A percentile compares a stretch with the other conserved stretches of the same genome.
These are phyloP conservation scores for Diarsia mendica DNA, from an alignment of 2,888 invertebrate genomes.

Conservation along the genomic window DNA sequence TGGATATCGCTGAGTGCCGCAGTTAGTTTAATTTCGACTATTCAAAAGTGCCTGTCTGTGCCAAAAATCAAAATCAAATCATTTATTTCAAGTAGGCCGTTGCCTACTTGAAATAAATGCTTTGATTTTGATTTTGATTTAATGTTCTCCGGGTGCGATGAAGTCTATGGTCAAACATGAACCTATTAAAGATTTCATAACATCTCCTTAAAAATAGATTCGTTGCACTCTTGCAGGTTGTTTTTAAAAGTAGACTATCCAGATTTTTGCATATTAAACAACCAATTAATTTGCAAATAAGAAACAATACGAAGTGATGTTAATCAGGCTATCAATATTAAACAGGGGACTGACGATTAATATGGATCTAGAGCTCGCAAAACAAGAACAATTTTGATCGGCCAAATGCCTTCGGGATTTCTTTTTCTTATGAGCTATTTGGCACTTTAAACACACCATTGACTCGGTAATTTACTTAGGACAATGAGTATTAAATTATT, in stretches of 20 bases:
- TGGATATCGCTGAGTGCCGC: too few species aligned
- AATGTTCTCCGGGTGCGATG: too few species aligned
- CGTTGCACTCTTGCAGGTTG: not conserved
- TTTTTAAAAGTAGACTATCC: not conserved
- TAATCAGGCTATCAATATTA: slow-evolving; percentile 46
- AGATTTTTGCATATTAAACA: slow-evolving; percentile 7
- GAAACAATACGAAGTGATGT: slow-evolving; percentile 12
- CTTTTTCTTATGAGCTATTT: not conserved
- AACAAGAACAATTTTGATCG: slow-evolving; percentile 3
- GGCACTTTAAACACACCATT: not conserved
- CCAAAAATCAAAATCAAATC: too few species aligned
- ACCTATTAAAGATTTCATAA: not conserved
- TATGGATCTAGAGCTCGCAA: slow-evolving; percentile 44
- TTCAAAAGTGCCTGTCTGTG: too few species aligned
- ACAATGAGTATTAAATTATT: not conserved
- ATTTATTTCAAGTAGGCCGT: too few species aligned
- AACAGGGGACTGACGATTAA: slow-evolving; percentile 16
- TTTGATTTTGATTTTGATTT: too few species aligned
- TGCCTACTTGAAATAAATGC: too few species aligned
- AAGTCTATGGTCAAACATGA: not conserved
- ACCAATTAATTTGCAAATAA: slow-evolving; percentile 42
- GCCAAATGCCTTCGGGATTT: not conserved
- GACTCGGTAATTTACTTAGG: not conserved
- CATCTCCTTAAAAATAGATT: not conserved
- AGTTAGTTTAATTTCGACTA: too few species aligned